Percentiles rank a stretch among this genome's conserved stretches.
These are phyloP conservation scores for Vesta saturnalis DNA, from an alignment of 2,888 invertebrate species.

Conservation along the genomic window DNA sequence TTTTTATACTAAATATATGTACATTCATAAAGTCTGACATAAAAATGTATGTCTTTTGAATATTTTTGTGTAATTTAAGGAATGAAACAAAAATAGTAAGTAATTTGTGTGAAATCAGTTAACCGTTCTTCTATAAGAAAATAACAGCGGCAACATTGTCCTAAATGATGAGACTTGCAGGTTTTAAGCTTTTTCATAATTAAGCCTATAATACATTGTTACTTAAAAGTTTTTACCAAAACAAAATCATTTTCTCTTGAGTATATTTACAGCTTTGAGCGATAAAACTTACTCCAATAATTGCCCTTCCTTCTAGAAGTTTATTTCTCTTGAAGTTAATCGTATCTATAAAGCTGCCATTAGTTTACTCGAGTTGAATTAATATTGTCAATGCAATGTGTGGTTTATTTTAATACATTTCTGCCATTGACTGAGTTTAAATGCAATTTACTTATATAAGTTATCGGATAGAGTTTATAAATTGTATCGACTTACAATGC, in stretches of 20 bases:
- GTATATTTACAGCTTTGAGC: not conserved
- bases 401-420: not conserved
- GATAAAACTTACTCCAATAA: not conserved
- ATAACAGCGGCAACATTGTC: too few relatives aligned
- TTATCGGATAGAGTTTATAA: too few relatives aligned
- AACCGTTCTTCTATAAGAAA: too few relatives aligned
- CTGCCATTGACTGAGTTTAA: too few relatives aligned
- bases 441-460: too few relatives aligned
- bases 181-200: too few relatives aligned
- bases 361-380: not conserved
- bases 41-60: not conserved
- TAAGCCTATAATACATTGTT: not conserved
- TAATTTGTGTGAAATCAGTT: too few relatives aligned
- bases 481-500: too few relatives aligned
- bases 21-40: conserved; percentile 21
- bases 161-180: too few relatives aligned
- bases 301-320: not conserved
- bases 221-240: not conserved
- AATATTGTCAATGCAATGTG: not conserved
- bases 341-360: not conserved
- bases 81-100: too few relatives aligned
- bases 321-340: not conserved
- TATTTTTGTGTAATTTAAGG: not conserved
- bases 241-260: not conserved
- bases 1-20: conserved; percentile 26